A percentile compares a stretch with the other conserved stretches of the same genome.
Conservation (phyloP, 2,797 vertebrate genomes). For the Geotrypetes seraphini region DNA sequence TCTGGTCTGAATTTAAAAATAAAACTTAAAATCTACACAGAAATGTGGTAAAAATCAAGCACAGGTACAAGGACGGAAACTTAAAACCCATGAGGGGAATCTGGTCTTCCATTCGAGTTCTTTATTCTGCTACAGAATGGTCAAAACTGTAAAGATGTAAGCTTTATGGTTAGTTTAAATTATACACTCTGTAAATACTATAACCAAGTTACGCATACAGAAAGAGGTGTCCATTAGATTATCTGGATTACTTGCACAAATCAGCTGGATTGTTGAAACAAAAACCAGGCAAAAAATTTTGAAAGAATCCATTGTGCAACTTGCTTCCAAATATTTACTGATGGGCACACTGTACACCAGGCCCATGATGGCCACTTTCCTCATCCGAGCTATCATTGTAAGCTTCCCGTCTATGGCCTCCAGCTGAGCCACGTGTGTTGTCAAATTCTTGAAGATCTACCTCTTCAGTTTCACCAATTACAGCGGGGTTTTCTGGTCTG, state of each 20-base stretch:
- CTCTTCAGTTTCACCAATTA: constrained; percentile 84
- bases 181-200: constrained; percentile 86
- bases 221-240: constrained; percentile 64
- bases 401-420: constrained; percentile 84
- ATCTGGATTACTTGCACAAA: too few species aligned
- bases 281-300: constrained; percentile 49
- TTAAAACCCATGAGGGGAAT: constrained; percentile 53
- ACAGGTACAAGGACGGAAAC: constrained; percentile 61
- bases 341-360: constrained; percentile 93
- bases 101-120: constrained; percentile 55
- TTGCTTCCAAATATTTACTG: constrained; percentile 71
- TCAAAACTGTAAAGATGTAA: constrained; percentile 55
- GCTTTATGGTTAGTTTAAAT: constrained; percentile 86
- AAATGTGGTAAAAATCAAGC: constrained; percentile 87
- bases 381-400: constrained; percentile 97
- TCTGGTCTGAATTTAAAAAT: constrained; percentile 72
- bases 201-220: constrained; percentile 78
- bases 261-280: constrained; percentile 45
- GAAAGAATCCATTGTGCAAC: constrained; percentile 62
- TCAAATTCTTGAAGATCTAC: constrained; percentile 95
- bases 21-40: constrained; percentile 77
- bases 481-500: constrained; percentile 78
- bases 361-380: constrained; percentile 82
- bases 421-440: constrained; percentile 72
- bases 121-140: constrained; percentile 61